Evolutionary conservation across 2,113 vertebrate genomes (phyloP).

Genomic region (Ailurus styani): DNA sequence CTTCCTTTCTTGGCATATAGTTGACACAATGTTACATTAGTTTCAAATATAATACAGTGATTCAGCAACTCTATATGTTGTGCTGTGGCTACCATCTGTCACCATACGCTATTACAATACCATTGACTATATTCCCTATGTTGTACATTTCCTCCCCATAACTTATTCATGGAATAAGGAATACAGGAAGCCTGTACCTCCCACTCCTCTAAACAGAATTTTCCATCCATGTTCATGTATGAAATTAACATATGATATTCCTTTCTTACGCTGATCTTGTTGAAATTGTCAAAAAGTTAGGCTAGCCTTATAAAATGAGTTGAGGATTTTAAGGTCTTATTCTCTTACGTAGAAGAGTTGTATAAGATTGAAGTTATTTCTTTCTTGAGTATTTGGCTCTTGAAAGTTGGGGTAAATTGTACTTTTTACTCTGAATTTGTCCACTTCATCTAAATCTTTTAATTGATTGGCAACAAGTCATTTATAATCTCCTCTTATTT

Average conservation of each 20-base stretch:
- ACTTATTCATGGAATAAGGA: too few relatives aligned
- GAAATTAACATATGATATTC: not conserved
- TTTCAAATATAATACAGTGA: too few relatives aligned
- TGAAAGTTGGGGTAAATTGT: not conserved
- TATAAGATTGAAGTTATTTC: not conserved
- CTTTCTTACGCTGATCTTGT: not conserved
- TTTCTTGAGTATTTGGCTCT: not conserved
- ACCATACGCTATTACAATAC: too few relatives aligned
- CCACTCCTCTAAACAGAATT: not conserved
- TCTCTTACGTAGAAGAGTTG: not conserved
- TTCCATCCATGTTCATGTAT: not conserved
- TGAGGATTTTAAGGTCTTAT: not conserved
- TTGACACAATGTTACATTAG: too few relatives aligned
- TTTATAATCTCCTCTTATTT: not conserved
- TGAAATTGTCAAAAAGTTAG: not conserved
- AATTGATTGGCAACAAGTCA: not conserved
- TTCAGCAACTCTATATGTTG: too few relatives aligned
- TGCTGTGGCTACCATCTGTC: too few relatives aligned
- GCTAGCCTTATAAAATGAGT: not conserved
- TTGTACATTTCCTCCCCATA: not conserved
- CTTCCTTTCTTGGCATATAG: too few relatives aligned
- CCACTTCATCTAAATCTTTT: not conserved
- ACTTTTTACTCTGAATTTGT: not conserved
- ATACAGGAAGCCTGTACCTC: not conserved
- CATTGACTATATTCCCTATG: too few relatives aligned